Evolutionary conservation across 2,113 vertebrate species (phyloP), one percentile per base, ranked within the genome.

Genomic region (Amia ocellicauda): DNA sequence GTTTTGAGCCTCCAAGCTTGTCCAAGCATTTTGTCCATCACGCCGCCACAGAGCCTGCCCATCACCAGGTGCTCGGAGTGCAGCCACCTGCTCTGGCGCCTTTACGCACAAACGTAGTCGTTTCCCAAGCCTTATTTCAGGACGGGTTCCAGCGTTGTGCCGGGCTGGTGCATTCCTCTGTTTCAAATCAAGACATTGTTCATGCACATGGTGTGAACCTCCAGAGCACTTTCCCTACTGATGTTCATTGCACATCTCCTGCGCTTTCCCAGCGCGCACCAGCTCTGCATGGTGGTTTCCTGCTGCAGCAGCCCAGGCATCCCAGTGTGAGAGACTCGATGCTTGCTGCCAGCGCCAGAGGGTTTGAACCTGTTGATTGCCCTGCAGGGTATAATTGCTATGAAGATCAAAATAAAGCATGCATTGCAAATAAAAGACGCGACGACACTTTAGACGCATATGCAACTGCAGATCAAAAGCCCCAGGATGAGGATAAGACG

Each of bases 41-140:
- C 13, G 7, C 42, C 14, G 20, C 50, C 36, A 40, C 40, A 26
- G 24, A 31, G 7, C 50, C 14, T 1, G n/a, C 23, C 8, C 27
- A 40, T 57, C 56, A 14, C 23, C 14, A 41, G 11, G 19, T 29
- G 7, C 16, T 58, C n/a, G 17, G 22, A 19, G 14, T 36, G 10
- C 41, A 47, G 1, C 20, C 50, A 19, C 13, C 59, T 5, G 20
- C 20, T 23, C 19, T 26, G 20, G 26, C n/a, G 17, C 45, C 56
- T 27, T 27, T 29, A 8, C 29, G 14, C 28, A 22, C 50, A 17
- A 36, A 36, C 17, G 54, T 26, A n/a, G 28, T 17, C 16, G 17
- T 49, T 40, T n/a, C 26, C 19, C 58, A 64, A 54, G 56, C 27
- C 26, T 42, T 64, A n/a, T 41, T 45, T 24, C 56, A 24, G 20